A percentile compares a stretch with the other conserved stretches of the same genome.
Conservation (phyloP, 2,113 vertebrate species). For the Apodemus sylvaticus region DNA sequence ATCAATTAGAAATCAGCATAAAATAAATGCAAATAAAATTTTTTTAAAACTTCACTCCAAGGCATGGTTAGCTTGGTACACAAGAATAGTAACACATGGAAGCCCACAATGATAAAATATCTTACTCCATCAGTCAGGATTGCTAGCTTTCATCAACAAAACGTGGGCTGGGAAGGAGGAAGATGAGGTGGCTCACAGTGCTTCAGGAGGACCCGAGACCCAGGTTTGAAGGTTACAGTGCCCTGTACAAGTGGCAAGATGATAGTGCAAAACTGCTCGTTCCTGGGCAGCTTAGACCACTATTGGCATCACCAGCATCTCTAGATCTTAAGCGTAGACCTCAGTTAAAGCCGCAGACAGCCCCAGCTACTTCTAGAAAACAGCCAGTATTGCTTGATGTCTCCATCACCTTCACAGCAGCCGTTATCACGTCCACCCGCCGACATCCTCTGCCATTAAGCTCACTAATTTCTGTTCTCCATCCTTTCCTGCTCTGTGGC, state of each 20-base stretch:
- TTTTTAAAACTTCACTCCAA: not conserved
- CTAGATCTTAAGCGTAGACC: not conserved
- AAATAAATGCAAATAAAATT: not conserved
- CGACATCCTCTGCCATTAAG: not conserved
- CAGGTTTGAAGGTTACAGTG: not conserved
- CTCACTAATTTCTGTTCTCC: too few relatives aligned
- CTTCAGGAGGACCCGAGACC: not conserved
- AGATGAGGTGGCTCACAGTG: not conserved
- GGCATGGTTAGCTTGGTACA: not conserved
- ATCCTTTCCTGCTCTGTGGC: not conserved
- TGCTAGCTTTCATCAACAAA: not conserved
- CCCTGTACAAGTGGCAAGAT: not conserved
- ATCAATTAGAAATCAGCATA: not conserved
- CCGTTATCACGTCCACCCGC: too few relatives aligned
- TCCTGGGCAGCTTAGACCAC: not conserved
- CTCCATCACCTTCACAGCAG: not conserved
- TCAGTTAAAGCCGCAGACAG: not conserved
- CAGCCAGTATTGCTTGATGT: not conserved
- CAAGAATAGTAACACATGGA: not conserved
- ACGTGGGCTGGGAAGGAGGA: not conserved
- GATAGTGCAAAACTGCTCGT: not conserved
- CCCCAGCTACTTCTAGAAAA: not conserved
- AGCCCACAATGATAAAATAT: not conserved
- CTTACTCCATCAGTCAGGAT: not conserved
- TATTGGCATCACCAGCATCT: not conserved